Evolutionary conservation across 2,113 vertebrate genomes (phyloP).

Genomic region (Enhydra lutris): DNA sequence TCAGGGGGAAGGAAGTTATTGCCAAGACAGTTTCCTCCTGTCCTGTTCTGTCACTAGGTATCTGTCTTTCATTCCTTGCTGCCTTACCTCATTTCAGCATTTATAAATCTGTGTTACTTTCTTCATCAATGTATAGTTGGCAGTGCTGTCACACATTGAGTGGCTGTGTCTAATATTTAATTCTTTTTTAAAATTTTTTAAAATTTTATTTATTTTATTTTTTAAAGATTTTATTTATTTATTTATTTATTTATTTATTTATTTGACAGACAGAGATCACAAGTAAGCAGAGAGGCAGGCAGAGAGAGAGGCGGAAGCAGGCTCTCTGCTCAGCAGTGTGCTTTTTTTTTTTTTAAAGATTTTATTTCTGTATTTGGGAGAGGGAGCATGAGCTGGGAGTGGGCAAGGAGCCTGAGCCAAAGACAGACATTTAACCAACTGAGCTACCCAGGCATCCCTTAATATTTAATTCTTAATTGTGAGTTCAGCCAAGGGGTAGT

Average conservation of each 20-base stretch:
- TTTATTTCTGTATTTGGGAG: too few relatives aligned
- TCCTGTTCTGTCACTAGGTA: fast-evolving
- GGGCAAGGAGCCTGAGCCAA: neutral
- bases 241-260: too few relatives aligned
- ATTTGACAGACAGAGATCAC: too few relatives aligned
- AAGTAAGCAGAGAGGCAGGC: too few relatives aligned
- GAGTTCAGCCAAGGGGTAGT: neutral
- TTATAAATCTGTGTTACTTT: neutral
- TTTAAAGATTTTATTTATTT: too few relatives aligned
- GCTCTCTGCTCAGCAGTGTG: too few relatives aligned
- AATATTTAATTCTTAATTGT: neutral
- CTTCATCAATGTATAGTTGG: neutral
- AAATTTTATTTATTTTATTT: too few relatives aligned
- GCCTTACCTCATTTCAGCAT: neutral
- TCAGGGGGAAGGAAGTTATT: neutral
- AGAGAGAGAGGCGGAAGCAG: too few relatives aligned
- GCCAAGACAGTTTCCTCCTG: neutral
- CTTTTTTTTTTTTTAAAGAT: too few relatives aligned
- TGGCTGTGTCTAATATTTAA: neutral
- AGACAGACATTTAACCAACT: too few relatives aligned
- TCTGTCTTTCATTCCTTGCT: neutral
- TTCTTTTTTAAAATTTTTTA: neutral
- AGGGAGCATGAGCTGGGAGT: too few relatives aligned
- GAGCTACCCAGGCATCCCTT: neutral
- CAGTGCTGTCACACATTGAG: neutral